Evolutionary conservation across 23 tunicate genomes (phyloP), one percentile per base, ranked within the genome.

Genomic region (Styela plicata): DNA sequence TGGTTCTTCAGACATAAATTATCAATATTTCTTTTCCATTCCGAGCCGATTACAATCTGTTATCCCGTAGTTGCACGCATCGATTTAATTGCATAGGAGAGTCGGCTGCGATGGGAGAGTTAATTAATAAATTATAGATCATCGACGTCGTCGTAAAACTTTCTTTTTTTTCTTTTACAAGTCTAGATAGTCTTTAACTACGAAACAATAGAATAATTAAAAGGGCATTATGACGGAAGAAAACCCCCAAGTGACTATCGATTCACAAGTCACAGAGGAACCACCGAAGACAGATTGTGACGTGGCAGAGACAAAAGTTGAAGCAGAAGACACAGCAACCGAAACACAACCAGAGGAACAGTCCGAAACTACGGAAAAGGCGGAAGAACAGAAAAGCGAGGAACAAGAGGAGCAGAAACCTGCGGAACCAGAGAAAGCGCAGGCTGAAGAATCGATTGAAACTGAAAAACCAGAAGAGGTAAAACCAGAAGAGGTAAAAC

Each of bases 231-330:
- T 67, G 71, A 25, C 71, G 23, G 71, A 67, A 67, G 31, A 67
- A 67, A 67, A 27, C 18, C 31, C 71, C 71, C 71, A 67, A 67
- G 71, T 67, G 31, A 67, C 71, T 67, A 67, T 27, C 71, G 71
- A 67, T 67, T 67, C 71, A 67, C 30, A 67, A 27, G 71, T 29
- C 30, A 67, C 71, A 67, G 71, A 67, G 31, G 71, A 67, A 25
- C 30, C 30, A 22, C 23, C 71, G 16, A 67, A 67, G 18, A 24
- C 71, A 25, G 71, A 67, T 67, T 67, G 71, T 67, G 71, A 67
- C 17, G 71, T 67, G 31, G 22, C 71, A 67, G 71, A 67, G 22
- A 27, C 30, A 67, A 27, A 67, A 67, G 31, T 25, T 13, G 71
- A 67, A 67, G 31, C 19, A 19, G n/a, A 19, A 18, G 0, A 67